Conservation (phyloP, 2,888 invertebrate genomes). For the Yponomeuta plumbellus region DNA sequence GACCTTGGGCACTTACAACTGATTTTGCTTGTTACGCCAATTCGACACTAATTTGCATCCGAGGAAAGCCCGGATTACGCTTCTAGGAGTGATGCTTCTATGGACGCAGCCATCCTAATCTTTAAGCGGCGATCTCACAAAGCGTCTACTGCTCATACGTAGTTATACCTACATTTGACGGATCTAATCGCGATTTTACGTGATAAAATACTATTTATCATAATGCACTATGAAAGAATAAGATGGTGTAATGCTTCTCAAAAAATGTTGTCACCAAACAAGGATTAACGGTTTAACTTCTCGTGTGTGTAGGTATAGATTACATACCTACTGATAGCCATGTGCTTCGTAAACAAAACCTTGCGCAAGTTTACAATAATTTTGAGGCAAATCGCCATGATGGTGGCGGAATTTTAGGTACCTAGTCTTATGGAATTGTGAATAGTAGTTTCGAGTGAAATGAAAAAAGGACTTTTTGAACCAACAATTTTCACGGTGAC, state of each 20-base stretch:
- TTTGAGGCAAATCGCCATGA: slow-evolving; percentile 53
- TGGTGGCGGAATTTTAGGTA: slow-evolving; percentile 23
- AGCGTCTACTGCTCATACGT: too few relatives aligned
- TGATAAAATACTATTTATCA: background rate
- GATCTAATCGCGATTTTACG: too few relatives aligned
- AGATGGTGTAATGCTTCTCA: slow-evolving; percentile 35
- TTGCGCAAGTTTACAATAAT: slow-evolving; percentile 36
- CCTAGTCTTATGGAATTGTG: background rate
- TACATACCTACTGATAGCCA: slow-evolving; percentile 10
- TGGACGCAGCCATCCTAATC: background rate
- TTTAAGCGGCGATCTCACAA: background rate
- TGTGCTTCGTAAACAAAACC: slow-evolving; percentile 4
- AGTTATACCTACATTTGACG: too few relatives aligned
- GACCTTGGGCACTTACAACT: too few relatives aligned
- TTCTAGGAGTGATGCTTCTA: too few relatives aligned
- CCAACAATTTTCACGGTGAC: background rate
- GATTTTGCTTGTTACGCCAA: too few relatives aligned
- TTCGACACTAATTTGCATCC: too few relatives aligned
- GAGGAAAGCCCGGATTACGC: too few relatives aligned
- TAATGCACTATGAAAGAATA: slow-evolving; percentile 24
- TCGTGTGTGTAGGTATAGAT: slow-evolving; percentile 16
- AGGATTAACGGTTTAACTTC: slow-evolving; percentile 54
- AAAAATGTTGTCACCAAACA: slow-evolving; percentile 34
- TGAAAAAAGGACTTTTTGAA: background rate
- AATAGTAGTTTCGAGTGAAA: background rate